Conservation (phyloP, 2,113 vertebrate genomes). For the Anolis carolinensis region DNA sequence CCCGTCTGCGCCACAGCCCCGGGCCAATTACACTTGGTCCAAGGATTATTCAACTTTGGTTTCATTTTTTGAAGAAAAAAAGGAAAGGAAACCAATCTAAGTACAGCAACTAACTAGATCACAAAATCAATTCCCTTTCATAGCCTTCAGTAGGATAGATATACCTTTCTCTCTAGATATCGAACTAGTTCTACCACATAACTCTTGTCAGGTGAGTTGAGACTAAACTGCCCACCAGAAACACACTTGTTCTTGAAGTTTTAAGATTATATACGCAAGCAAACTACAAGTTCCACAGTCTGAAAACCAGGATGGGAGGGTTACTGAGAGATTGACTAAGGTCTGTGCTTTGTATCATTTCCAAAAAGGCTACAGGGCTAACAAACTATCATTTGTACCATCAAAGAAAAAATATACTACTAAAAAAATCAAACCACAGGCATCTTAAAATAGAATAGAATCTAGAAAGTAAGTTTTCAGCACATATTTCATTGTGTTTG, state of each 20-base stretch:
- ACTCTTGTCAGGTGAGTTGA: not conserved
- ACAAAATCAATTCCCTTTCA: not conserved
- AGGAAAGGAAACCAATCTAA: not conserved
- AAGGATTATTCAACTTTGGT: conserved; percentile 1
- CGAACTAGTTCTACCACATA: not conserved
- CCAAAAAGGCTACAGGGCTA: not conserved
- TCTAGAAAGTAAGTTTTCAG: not conserved
- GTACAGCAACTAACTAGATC: not conserved
- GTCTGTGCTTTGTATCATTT: not conserved
- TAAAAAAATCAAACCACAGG: not conserved
- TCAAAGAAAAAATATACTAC: not conserved
- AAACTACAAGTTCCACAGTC: not conserved
- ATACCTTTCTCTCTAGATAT: not conserved
- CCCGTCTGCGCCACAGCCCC: no score
- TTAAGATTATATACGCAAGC: no score
- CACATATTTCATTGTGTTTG: not conserved
- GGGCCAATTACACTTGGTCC: not conserved
- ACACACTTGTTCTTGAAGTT: not conserved
- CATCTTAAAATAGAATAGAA: not conserved
- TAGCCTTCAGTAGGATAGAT: not conserved
- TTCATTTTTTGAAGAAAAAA: not conserved
- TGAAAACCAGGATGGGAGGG: not conserved
- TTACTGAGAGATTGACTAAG: not conserved
- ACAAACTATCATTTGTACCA: not conserved
- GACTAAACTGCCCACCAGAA: not conserved